Evolutionary conservation across 2,797 vertebrate species (phyloP), one percentile per base, ranked within the genome.

Genomic region (Onychomys torridus): DNA sequence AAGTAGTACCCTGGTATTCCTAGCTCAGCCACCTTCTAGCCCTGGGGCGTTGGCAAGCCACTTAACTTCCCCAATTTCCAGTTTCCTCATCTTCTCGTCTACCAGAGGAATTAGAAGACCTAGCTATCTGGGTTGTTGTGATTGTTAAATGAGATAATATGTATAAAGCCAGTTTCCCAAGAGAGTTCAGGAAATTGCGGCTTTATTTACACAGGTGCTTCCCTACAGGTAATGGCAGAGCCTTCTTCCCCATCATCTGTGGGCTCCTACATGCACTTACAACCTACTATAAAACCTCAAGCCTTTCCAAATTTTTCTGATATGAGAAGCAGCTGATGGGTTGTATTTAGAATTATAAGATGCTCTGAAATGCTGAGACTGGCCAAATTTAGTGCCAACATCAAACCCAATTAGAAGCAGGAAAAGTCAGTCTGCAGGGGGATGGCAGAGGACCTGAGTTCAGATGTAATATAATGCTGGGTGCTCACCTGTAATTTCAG

Each of bases 331-430:
- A 29, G 23, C 27, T 61, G 49, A 49, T 40, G 46, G 17, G 40
- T 46, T 73, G 32, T 81, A 55, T 17, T 43, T 52, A 94, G 57
- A 92, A 90, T 89, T 84, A 40, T 25, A 79, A 75, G 79, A 90
- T 7, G 21, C 84, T 78, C 93, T 69, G 75, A 86, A 75, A 59
- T 52, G 59, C 3, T 32, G 17, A 40, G 61, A 55, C 3, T 34
- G 40, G 32, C 52, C 52, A 19, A 10, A 17, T 63, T 87, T 87
- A 19, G 17, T 46, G 49, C 23, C 52, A 63, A 9, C 0, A 8
- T 71, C 92, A 90, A 76, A 86, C 21, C 78, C 27, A 85, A 25
- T 63, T 10, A 14, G 37, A 69, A 73, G 12, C 16, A 78, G 71
- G 52, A 57, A 37, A 83, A 65, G 29, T 78, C 43, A n/a, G 19